A percentile compares a stretch with the other conserved stretches of the same genome.
These are phyloP conservation scores for Zapornia atra DNA, from an alignment of 2,113 vertebrate species.

Conservation along the genomic window DNA sequence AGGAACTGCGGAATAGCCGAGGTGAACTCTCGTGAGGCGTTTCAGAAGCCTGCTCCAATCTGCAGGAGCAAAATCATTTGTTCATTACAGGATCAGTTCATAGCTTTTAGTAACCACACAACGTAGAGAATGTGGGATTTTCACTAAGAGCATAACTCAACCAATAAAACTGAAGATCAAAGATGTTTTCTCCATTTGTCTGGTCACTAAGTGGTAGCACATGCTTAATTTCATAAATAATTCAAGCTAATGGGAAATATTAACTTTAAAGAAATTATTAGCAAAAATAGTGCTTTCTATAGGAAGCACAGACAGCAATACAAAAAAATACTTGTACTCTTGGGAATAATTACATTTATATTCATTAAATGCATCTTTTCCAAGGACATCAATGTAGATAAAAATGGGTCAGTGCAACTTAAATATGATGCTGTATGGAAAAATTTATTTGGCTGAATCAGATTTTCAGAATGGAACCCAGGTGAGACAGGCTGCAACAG, in stretches of 20 bases:
- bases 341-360: constrained; percentile 41
- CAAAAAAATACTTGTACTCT: background rate
- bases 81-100: background rate
- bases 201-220: constrained; percentile 64
- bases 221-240: constrained; percentile 77
- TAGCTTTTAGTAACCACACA: constrained; percentile 71
- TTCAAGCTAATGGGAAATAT: constrained; percentile 75
- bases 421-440: background rate
- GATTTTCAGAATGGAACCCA: background rate
- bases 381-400: constrained; percentile 19
- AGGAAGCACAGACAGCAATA: constrained; percentile 34
- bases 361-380: constrained; percentile 53
- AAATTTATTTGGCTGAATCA: background rate
- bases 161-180: constrained; percentile 65
- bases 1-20: background rate
- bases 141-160: constrained; percentile 7
- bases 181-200: constrained; percentile 66
- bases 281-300: constrained; percentile 50
- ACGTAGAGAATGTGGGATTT: constrained; percentile 60
- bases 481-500: background rate
- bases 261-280: constrained; percentile 75
- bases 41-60: constrained; percentile 29
- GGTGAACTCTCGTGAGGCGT: constrained; percentile 45
- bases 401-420: background rate
- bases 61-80: constrained; percentile 37